phyloP scores from a whole-genome alignment of 2,888 invertebrate species.

The Octonoba sinensis region DNA sequence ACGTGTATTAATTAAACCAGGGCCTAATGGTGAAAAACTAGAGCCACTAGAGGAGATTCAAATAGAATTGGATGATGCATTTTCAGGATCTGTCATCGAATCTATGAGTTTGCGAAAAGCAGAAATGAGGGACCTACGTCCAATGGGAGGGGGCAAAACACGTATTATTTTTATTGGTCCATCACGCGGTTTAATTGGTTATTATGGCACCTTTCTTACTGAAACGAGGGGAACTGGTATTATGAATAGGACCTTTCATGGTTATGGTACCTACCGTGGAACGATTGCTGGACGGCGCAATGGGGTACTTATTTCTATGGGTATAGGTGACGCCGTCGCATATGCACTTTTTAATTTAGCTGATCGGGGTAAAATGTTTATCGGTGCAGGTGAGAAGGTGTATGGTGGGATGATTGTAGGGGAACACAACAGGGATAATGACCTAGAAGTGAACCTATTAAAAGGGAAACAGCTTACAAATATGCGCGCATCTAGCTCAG shows the following conservation, averaged over 20 bases:
- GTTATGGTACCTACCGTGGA: background rate
- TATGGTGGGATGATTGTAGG: no score
- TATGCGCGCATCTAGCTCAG: no score
- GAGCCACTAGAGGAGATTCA: background rate
- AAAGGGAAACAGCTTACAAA: no score
- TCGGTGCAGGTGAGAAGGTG: background rate
- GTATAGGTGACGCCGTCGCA: background rate
- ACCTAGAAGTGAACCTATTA: no score
- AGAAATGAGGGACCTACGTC: no score
- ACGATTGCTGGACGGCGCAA: background rate
- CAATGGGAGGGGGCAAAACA: no score
- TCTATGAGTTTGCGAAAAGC: no score
- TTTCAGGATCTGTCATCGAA: no score
- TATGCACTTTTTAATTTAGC: background rate
- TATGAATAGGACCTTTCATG: background rate
- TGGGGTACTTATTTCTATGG: slow-evolving; percentile 4
- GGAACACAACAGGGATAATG: no score
- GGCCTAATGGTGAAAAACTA: background rate
- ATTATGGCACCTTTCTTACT: background rate
- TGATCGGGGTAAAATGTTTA: background rate
- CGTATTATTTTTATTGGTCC: background rate
- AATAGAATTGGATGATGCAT: background rate
- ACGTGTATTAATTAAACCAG: background rate
- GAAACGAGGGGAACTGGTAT: background rate
- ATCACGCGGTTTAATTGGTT: slow-evolving; percentile 1